phyloP scores from a whole-genome alignment of 2,113 vertebrate genomes.

The Chamaea fasciata region DNA sequence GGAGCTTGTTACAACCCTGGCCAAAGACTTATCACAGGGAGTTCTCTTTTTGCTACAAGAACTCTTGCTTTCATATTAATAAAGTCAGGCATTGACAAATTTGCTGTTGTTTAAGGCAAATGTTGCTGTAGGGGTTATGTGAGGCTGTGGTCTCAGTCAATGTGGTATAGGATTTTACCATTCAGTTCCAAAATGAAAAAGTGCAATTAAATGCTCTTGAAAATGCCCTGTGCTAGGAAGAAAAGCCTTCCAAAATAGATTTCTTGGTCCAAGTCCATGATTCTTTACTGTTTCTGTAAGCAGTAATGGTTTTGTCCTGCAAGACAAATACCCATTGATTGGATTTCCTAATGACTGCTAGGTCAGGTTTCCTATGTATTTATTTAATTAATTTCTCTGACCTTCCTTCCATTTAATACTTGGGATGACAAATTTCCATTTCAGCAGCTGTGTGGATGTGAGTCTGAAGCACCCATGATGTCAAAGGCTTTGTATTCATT shows the following conservation, averaged over 20 bases:
- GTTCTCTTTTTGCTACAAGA: neutral
- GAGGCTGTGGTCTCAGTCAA: neutral
- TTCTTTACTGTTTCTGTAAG: neutral
- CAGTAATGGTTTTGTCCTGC: neutral
- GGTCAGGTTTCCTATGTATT: neutral
- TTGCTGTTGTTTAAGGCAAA: neutral
- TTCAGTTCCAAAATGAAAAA: neutral
- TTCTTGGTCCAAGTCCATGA: neutral
- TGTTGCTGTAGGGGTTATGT: neutral
- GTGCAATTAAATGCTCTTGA: neutral
- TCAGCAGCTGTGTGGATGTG: neutral
- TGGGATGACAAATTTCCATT: neutral
- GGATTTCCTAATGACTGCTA: neutral
- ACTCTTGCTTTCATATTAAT: neutral
- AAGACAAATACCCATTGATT: constrained; percentile 10
- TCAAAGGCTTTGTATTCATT: constrained; percentile 21
- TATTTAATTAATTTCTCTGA: constrained; percentile 37
- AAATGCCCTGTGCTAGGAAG: neutral
- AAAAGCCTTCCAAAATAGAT: neutral
- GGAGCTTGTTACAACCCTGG: neutral
- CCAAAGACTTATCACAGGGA: neutral
- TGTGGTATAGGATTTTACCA: neutral
- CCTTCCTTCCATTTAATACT: neutral
- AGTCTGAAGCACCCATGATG: neutral
- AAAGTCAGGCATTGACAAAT: neutral